phyloP scores from a whole-genome alignment of 2,113 vertebrate genomes.

The Corythornis vintsioides region DNA sequence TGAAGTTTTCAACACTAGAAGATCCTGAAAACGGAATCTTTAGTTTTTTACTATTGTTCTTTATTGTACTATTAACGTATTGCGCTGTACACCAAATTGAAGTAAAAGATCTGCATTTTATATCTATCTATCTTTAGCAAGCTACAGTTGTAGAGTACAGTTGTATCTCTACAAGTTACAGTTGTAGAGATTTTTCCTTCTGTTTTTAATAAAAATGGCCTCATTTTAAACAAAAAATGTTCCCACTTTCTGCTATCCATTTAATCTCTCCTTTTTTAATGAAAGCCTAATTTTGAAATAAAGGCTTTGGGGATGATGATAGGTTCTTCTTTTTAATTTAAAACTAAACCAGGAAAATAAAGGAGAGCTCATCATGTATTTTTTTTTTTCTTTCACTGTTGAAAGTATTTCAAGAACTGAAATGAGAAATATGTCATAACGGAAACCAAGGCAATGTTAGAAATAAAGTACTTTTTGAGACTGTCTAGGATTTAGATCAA shows the following conservation, averaged over 20 bases:
- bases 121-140: background rate
- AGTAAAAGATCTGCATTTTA: background rate
- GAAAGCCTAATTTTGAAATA: constrained; percentile 15
- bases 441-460: background rate
- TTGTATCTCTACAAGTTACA: background rate
- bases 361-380: background rate
- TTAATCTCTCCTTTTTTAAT: background rate
- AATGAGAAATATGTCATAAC: constrained; percentile 3
- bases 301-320: background rate
- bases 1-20: background rate
- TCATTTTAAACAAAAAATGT: background rate
- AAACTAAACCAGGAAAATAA: background rate
- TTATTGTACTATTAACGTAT: background rate
- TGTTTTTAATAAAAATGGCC: background rate
- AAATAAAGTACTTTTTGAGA: background rate
- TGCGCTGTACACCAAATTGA: background rate
- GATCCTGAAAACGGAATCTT: background rate
- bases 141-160: background rate
- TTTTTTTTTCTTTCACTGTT: background rate
- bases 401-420: constrained; percentile 1
- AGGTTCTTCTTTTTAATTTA: background rate
- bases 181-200: background rate
- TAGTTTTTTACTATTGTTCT: background rate
- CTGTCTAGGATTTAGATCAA: background rate
- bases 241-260: background rate